Base-by-base conservation (phyloP, 2,888 invertebrate species). In the Cryptocephalus moraei region DNA sequence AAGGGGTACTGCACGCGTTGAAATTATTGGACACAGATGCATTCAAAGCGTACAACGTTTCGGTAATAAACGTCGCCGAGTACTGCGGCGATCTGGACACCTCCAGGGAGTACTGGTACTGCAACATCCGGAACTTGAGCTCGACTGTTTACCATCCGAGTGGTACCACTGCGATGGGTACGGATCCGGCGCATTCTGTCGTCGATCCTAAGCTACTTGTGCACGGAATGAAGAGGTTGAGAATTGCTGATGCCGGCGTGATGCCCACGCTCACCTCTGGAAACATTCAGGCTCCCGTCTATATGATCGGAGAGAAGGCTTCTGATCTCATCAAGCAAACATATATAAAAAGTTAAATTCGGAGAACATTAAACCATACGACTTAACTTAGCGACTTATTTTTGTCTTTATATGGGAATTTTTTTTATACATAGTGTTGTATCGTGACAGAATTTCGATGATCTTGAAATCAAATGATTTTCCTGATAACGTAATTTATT, bases 41-140 rank as follows among this genome's bases (percentile, higher is more conserved):
- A 4, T 36, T 36, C 36, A 36, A 36, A 12, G 36, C 36, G 4
- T 11, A 11, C n/a, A 36, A 36, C 12, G 36, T 12, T 11, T 11
- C 36, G 12, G 11, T 36, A 4, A 12, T 12, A 36, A n/a, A n/a
- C 36, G n/a, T 36, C 6, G 36, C n/a, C 12, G 12, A 36, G 12
- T 36, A n/a, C n/a, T 51, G 50, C 38, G 48, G 46, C 13, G 72
- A 4, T 72, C 73, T 48, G 76, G 78, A 1, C 75, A 0, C 79
- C 3, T 36, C 36, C 11, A 36, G 12, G 12, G 36, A 36, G 4
- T 36, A 36, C 12, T 36, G 36, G 36, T 36, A 36, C 12, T 36
- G 36, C 12, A 11, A n/a, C 4, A 36, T 36, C 6, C n/a, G 36
- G 3, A 11, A n/a, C n/a, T 11, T 36, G 12, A 4, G 11, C 36